These are phyloP conservation scores for Mizuhopecten yessoensis DNA, from an alignment of 1,140 invertebrate species.

Conservation along the genomic window DNA sequence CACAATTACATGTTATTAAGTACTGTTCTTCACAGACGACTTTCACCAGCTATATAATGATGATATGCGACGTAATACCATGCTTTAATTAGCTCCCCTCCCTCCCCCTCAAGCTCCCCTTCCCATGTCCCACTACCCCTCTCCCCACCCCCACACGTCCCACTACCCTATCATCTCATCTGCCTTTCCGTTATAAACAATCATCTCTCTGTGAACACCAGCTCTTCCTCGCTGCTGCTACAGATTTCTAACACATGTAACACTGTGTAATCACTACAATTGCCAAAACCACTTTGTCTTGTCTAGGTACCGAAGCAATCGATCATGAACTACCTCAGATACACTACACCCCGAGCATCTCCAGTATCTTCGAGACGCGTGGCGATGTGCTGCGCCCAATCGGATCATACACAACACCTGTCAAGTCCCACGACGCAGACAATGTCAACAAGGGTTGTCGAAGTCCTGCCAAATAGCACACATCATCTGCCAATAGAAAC, in stretches of 20 bases:
- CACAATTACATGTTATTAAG: too few species aligned
- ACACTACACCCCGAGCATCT: neutral
- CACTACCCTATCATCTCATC: too few species aligned
- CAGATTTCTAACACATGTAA: slow-evolving; percentile 27
- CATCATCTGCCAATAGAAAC: neutral
- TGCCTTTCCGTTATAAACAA: too few species aligned
- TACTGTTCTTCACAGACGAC: too few species aligned
- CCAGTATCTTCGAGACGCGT: neutral
- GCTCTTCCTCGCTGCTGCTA: too few species aligned
- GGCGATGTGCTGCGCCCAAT: neutral
- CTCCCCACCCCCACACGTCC: too few species aligned
- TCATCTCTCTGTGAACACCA: too few species aligned
- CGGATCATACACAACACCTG: neutral
- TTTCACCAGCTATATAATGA: too few species aligned
- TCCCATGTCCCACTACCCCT: too few species aligned
- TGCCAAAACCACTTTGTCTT: slow-evolving; percentile 24
- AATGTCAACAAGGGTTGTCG: neutral
- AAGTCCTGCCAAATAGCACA: neutral
- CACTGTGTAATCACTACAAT: neutral
- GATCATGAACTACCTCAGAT: neutral
- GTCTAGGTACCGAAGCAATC: neutral
- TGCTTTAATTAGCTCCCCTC: too few species aligned
- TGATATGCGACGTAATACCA: too few species aligned
- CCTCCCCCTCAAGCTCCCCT: too few species aligned
- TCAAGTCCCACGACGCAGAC: neutral